These are phyloP conservation scores for Brachionus manjavacas DNA, from an alignment of 1,140 invertebrate genomes.

Conservation along the genomic window DNA sequence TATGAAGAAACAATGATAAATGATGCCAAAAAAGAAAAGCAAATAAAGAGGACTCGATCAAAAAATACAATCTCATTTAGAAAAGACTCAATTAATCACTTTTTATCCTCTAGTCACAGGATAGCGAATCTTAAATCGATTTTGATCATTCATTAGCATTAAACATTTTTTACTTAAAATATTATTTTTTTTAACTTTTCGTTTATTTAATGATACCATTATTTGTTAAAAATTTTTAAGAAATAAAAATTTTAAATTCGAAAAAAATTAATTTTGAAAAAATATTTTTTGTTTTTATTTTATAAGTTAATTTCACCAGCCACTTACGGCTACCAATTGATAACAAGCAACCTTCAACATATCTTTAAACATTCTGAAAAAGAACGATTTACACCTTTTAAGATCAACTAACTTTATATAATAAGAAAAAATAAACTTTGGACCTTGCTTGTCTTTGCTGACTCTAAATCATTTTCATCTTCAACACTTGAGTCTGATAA, in stretches of 20 bases:
- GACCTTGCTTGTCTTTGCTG: too few species aligned
- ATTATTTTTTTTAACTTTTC: neutral
- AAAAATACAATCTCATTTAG: slow-evolving; percentile 31
- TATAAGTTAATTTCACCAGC: too few species aligned
- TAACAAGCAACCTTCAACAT: too few species aligned
- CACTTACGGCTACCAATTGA: too few species aligned
- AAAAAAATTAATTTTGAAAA: too few species aligned
- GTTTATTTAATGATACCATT: neutral
- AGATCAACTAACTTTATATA: too few species aligned
- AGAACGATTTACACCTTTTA: too few species aligned
- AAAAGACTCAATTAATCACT: neutral
- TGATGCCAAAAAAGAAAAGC: neutral
- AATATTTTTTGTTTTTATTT: too few species aligned
- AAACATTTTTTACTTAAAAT: neutral
- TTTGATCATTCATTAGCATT: neutral
- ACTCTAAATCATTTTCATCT: too few species aligned
- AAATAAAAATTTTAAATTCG: neutral
- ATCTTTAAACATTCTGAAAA: too few species aligned
- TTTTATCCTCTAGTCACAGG: neutral
- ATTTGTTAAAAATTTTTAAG: neutral
- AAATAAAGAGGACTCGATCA: neutral
- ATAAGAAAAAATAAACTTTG: too few species aligned
- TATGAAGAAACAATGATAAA: slow-evolving; percentile 20
- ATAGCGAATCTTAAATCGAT: neutral
- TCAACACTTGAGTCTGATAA: too few species aligned